Percentiles rank a stretch among this genome's conserved stretches.
These are phyloP conservation scores for Macrotis lagotis DNA, from an alignment of 2,113 vertebrate species.

Conservation along the genomic window DNA sequence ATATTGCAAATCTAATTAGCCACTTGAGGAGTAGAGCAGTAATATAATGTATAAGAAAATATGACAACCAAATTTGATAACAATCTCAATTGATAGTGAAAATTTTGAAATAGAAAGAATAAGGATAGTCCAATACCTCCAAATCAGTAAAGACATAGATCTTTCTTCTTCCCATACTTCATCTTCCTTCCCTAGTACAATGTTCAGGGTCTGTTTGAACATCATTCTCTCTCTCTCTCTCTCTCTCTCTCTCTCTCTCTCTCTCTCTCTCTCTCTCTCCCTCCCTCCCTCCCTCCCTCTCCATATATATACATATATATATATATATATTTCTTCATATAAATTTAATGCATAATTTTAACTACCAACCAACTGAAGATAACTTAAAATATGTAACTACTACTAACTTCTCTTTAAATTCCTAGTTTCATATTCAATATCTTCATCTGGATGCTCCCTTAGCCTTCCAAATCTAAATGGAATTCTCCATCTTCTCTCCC, in stretches of 20 bases:
- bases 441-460: neutral
- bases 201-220: neutral
- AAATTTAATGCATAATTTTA: neutral
- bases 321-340: neutral
- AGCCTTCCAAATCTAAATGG: neutral
- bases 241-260: too few relatives aligned
- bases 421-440: neutral
- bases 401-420: neutral
- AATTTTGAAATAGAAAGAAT: neutral
- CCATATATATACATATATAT: neutral
- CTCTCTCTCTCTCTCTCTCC: too few relatives aligned
- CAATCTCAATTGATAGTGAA: neutral
- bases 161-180: neutral
- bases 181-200: neutral
- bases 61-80: neutral
- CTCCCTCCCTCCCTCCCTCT: too few relatives aligned
- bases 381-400: neutral
- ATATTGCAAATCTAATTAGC: neutral
- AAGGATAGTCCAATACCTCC: neutral
- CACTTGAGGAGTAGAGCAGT: neutral
- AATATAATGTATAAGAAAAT: neutral
- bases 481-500: neutral
- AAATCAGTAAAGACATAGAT: neutral
- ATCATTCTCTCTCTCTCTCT: neutral
- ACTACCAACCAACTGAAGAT: neutral